phyloP scores from a whole-genome alignment of 2,797 vertebrate species.

The Tiaroga cobitis region DNA sequence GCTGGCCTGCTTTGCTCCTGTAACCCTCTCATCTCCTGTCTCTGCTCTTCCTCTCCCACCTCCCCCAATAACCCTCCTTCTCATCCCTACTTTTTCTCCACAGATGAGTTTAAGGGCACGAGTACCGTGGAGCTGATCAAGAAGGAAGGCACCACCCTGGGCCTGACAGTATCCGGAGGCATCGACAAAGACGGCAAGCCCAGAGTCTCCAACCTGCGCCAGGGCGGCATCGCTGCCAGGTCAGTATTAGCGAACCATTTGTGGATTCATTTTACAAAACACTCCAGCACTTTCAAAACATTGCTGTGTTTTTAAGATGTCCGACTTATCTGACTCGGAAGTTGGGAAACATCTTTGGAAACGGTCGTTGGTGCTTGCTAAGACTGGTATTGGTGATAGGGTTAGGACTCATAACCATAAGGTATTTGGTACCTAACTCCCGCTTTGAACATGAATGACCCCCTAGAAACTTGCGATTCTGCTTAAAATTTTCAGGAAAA shows the following conservation, averaged over 20 bases:
- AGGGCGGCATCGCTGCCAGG: constrained; percentile 97
- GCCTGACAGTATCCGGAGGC: constrained; percentile 94
- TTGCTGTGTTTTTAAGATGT: neutral
- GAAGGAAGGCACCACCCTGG: constrained; percentile 97
- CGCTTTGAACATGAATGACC: no score
- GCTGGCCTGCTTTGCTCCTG: constrained; percentile 47
- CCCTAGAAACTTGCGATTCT: neutral
- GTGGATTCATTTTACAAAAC: neutral
- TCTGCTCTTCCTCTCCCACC: constrained; percentile 45
- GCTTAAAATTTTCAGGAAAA: neutral
- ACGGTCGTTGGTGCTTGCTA: neutral
- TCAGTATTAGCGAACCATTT: constrained; percentile 66
- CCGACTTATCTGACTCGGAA: neutral
- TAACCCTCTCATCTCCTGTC: constrained; percentile 44
- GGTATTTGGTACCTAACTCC: neutral
- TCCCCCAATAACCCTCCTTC: constrained; percentile 1
- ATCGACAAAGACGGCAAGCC: constrained; percentile 98
- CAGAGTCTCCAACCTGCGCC: constrained; percentile 95
- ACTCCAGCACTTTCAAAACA: neutral
- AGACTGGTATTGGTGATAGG: neutral
- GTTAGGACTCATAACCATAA: neutral
- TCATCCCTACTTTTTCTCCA: constrained; percentile 15
- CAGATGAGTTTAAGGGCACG: constrained; percentile 97
- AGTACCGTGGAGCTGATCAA: constrained; percentile 97
- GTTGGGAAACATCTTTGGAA: neutral